Conservation (phyloP, 2,797 vertebrate genomes). For the Intellagama lesueurii region DNA sequence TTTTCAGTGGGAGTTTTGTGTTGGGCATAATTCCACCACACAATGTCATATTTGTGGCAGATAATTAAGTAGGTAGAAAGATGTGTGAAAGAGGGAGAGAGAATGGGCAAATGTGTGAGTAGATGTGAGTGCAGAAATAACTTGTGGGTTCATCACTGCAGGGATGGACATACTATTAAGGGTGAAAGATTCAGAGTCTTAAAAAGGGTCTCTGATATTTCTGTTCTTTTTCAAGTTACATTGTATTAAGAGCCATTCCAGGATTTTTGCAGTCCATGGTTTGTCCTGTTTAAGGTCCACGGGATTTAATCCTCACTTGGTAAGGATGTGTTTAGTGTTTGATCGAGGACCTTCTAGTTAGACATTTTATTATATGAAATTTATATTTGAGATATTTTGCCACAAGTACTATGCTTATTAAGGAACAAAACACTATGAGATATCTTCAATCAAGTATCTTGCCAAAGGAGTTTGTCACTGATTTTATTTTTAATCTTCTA, state of each 20-base stretch:
- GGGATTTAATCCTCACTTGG: slow-evolving; percentile 63
- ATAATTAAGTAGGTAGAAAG: neutral
- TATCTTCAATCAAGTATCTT: slow-evolving; percentile 55
- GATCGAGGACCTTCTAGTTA: slow-evolving; percentile 68
- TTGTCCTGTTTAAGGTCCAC: slow-evolving; percentile 55
- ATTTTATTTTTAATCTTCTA: slow-evolving; percentile 12
- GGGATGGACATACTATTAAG: slow-evolving; percentile 10
- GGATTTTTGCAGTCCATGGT: slow-evolving; percentile 38
- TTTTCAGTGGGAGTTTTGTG: neutral
- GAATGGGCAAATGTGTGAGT: slow-evolving; percentile 1
- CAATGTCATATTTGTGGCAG: neutral
- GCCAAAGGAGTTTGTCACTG: slow-evolving; percentile 64
- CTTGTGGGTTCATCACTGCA: slow-evolving; percentile 7
- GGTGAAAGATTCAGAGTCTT: slow-evolving; percentile 46
- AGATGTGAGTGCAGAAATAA: slow-evolving; percentile 36
- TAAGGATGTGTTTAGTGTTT: slow-evolving; percentile 66
- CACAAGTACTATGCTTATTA: slow-evolving; percentile 66
- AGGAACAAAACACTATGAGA: slow-evolving; percentile 65
- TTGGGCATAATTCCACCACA: neutral
- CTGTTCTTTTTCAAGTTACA: slow-evolving; percentile 47
- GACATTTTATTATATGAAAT: slow-evolving; percentile 71
- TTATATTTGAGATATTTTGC: slow-evolving; percentile 71
- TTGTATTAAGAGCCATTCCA: slow-evolving; percentile 58
- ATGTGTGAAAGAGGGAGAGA: neutral
- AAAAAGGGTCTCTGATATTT: slow-evolving; percentile 35